Conservation (phyloP, 37 sponge, comb jelly and placozoan species). For the Oscarella lobularis region DNA sequence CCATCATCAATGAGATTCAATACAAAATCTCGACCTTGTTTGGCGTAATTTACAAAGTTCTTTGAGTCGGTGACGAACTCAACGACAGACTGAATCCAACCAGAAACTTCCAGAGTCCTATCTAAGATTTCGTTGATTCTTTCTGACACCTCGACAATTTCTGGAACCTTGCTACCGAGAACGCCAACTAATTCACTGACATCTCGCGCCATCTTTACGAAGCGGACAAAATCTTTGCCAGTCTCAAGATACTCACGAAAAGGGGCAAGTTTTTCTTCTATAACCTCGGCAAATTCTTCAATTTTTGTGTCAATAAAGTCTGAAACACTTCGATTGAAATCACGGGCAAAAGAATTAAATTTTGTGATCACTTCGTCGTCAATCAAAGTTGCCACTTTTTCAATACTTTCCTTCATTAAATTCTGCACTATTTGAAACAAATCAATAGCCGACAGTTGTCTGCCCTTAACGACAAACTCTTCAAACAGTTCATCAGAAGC, state of each 20-base stretch:
- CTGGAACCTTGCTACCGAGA: neutral
- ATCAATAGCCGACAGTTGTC: no score
- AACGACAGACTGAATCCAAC: neutral
- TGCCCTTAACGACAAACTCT: no score
- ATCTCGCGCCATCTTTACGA: neutral
- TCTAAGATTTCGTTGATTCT: neutral
- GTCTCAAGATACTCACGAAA: neutral
- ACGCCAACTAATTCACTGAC: neutral
- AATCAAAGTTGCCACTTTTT: no score
- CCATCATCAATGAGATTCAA: neutral
- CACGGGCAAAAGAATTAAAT: neutral
- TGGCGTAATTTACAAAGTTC: neutral
- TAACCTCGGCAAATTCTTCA: neutral
- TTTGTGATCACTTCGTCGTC: neutral
- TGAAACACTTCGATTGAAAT: neutral
- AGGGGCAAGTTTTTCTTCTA: neutral
- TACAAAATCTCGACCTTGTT: neutral
- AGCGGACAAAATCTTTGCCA: neutral
- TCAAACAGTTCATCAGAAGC: no score
- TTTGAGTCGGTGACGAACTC: neutral
- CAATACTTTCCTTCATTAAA: no score
- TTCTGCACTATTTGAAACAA: no score
- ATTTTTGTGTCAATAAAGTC: neutral
- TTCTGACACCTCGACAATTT: neutral
- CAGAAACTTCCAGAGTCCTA: neutral